These are phyloP conservation scores for Acholoe squamosa DNA, from an alignment of 2,888 invertebrate species.

Conservation along the genomic window DNA sequence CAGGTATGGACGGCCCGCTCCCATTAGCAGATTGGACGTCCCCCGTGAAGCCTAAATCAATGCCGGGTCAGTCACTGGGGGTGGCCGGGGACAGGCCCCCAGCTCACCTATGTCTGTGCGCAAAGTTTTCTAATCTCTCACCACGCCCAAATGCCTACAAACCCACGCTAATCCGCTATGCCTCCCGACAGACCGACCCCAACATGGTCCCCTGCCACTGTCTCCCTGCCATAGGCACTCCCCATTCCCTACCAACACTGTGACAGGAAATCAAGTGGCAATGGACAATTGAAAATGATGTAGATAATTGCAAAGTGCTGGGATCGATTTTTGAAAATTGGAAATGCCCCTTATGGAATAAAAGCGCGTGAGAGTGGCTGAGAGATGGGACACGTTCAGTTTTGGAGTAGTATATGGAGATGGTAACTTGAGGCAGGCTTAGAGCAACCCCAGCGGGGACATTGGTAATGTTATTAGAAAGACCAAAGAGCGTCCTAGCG, in stretches of 20 bases:
- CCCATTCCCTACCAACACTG: not conserved
- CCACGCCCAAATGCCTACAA: slow-evolving; percentile 6
- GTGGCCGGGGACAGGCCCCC: not conserved
- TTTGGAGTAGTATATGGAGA: slow-evolving; percentile 1
- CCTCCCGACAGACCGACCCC: not conserved
- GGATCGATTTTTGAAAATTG: slow-evolving; percentile 16
- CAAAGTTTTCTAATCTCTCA: slow-evolving; percentile 14
- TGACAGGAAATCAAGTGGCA: slow-evolving; percentile 15
- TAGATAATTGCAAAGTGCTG: not conserved
- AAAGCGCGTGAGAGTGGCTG: not conserved
- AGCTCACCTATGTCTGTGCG: slow-evolving; percentile 12
- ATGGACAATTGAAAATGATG: not conserved
- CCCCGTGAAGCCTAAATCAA: slow-evolving; percentile 29
- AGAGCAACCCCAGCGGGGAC: not conserved
- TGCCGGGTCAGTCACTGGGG: not conserved
- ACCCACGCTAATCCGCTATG: not conserved
- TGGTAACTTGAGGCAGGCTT: not conserved
- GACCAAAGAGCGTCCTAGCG: too few relatives aligned
- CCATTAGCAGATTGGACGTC: slow-evolving; percentile 46
- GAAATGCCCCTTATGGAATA: not conserved
- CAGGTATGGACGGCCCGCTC: not conserved
- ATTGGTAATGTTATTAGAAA: too few relatives aligned
- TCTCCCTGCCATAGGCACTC: not conserved
- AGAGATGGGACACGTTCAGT: not conserved
- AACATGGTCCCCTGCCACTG: not conserved